Conservation (phyloP, 1,140 invertebrate species). For the Orius insidiosus region DNA sequence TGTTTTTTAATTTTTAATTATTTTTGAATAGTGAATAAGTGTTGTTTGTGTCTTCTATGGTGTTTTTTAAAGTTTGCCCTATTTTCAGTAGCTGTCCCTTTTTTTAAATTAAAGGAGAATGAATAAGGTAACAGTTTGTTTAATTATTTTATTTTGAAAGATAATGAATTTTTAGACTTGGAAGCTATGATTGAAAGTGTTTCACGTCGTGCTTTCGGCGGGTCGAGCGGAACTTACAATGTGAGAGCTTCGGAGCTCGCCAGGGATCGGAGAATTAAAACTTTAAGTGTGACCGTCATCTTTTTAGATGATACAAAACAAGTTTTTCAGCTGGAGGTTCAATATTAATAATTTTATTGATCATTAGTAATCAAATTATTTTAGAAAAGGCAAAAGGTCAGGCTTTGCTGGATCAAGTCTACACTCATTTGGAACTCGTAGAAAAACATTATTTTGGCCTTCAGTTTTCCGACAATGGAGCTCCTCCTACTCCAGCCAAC, state of each 20-base stretch:
- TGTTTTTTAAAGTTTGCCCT: too few relatives aligned
- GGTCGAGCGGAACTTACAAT: constrained; percentile 85
- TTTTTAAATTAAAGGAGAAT: too few relatives aligned
- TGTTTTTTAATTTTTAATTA: too few relatives aligned
- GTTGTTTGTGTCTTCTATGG: too few relatives aligned
- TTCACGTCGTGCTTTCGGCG: constrained; percentile 47
- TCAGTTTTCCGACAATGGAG: constrained; percentile 62
- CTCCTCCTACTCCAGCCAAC: constrained; percentile 32
- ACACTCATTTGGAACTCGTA: constrained; percentile 75
- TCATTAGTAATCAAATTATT: not conserved
- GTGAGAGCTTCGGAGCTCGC: constrained; percentile 76
- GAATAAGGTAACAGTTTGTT: too few relatives aligned
- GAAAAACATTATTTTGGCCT: constrained; percentile 95
- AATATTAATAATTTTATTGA: not conserved
- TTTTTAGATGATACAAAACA: constrained; percentile 92
- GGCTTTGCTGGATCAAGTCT: constrained; percentile 71
- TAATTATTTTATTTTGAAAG: not conserved
- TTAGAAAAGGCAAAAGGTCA: constrained; percentile 87
- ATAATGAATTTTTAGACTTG: constrained; percentile 4
- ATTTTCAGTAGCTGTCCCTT: too few relatives aligned
- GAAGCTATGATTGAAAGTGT: constrained; percentile 40
- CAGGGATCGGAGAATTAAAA: constrained; percentile 61
- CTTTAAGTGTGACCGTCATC: constrained; percentile 68
- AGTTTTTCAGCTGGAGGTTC: constrained; percentile 81
- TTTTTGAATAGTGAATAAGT: too few relatives aligned